phyloP scores from a whole-genome alignment of 2,113 vertebrate genomes.

The Chionodraco myersi region DNA sequence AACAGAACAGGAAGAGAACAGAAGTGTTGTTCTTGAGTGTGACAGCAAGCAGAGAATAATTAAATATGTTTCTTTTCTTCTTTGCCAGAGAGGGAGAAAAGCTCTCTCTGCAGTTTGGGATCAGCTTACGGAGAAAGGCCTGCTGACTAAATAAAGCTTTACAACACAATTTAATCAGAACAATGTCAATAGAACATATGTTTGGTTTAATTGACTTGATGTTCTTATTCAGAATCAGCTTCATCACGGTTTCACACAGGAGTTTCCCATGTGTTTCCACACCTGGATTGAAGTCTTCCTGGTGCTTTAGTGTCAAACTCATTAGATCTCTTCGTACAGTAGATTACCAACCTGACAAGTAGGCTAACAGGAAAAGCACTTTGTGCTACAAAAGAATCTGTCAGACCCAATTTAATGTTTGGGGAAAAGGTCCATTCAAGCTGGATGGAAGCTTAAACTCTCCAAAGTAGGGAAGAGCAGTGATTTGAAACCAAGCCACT shows the following conservation, averaged over 20 bases:
- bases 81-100: constrained; percentile 16
- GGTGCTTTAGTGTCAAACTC: not conserved
- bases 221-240: not conserved
- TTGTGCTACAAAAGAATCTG: constrained; percentile 21
- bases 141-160: not conserved
- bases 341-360: constrained; percentile 55
- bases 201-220: not conserved
- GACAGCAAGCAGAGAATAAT: constrained; percentile 3
- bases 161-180: not conserved
- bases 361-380: constrained; percentile 42
- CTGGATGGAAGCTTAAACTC: constrained; percentile 29
- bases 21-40: not conserved
- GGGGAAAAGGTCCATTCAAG: constrained; percentile 24
- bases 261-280: not conserved
- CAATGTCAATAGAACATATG: not conserved
- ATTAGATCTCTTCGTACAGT: constrained; percentile 12
- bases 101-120: constrained; percentile 9
- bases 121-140: constrained; percentile 10
- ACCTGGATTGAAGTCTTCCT: constrained; percentile 4
- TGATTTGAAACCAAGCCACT: constrained; percentile 32
- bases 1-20: not conserved
- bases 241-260: not conserved
- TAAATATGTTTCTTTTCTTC: constrained; percentile 26
- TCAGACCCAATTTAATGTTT: constrained; percentile 38
- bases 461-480: constrained; percentile 36